These are phyloP conservation scores for Ptiloglossa arizonensis DNA, from an alignment of 1,140 invertebrate species.

Conservation along the genomic window DNA sequence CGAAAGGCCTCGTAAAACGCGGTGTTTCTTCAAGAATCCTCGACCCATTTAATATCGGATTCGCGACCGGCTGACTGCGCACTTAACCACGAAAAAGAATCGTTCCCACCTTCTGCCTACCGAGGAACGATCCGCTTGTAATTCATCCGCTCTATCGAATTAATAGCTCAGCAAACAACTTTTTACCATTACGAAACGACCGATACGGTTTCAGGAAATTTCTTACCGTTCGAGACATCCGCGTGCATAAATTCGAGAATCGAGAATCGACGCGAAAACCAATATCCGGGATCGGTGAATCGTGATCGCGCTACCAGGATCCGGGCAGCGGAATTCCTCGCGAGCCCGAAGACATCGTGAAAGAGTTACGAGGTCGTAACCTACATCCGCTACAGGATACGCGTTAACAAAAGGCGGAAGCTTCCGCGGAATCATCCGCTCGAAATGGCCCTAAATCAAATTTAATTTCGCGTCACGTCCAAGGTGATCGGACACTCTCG, in stretches of 20 bases:
- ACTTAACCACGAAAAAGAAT: neutral
- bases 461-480: constrained; percentile 53
- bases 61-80: neutral
- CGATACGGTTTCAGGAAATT: no score
- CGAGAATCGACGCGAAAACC: no score
- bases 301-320: neutral
- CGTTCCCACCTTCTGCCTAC: neutral
- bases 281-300: neutral
- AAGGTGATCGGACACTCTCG: constrained; percentile 15
- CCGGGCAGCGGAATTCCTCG: neutral
- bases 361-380: constrained; percentile 53
- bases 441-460: constrained; percentile 32
- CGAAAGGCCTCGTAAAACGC: neutral
- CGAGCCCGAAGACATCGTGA: constrained; percentile 7
- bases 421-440: constrained; percentile 27
- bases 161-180: neutral
- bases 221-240: neutral
- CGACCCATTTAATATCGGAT: constrained; percentile 5
- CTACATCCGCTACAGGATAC: constrained; percentile 28
- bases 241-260: neutral
- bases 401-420: constrained; percentile 22
- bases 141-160: neutral
- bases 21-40: constrained; percentile 15
- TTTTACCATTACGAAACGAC: no score
- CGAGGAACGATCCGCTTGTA: neutral